Evolutionary conservation across 2,113 vertebrate species (phyloP).

Genomic region (Puma concolor): DNA sequence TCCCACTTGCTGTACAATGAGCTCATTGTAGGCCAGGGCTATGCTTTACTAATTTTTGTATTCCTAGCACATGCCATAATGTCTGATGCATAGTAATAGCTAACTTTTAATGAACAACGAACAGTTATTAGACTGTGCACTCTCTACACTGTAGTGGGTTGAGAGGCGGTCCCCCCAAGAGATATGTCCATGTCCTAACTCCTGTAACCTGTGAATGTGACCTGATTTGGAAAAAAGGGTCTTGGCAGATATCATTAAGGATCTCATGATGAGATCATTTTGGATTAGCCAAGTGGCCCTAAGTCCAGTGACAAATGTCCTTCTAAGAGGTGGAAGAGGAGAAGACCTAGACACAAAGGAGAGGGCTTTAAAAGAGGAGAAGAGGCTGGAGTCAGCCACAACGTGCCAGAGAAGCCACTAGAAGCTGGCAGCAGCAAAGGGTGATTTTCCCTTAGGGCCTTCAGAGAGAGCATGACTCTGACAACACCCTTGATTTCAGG

Average conservation of each 20-base stretch:
- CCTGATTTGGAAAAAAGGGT: background rate
- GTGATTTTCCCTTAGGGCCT: background rate
- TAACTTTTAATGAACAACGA: background rate
- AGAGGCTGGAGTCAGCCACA: background rate
- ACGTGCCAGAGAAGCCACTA: background rate
- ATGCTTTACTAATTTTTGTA: background rate
- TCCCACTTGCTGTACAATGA: background rate
- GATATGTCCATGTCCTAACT: background rate
- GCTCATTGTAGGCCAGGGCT: background rate
- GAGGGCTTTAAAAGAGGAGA: background rate
- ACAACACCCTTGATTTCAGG: background rate
- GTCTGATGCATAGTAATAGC: background rate
- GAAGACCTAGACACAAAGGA: background rate
- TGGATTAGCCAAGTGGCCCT: background rate
- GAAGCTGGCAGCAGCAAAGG: background rate
- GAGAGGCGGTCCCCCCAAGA: background rate
- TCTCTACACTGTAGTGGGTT: background rate
- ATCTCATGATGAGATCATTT: slow-evolving; percentile 5
- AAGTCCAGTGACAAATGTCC: background rate
- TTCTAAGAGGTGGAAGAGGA: background rate
- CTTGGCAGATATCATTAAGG: background rate
- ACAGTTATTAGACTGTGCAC: background rate
- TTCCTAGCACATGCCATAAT: background rate
- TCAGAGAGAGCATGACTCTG: background rate
- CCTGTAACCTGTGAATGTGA: background rate